Evolutionary conservation across 1,140 invertebrate species (phyloP).

Genomic region (Panonychus citri): DNA sequence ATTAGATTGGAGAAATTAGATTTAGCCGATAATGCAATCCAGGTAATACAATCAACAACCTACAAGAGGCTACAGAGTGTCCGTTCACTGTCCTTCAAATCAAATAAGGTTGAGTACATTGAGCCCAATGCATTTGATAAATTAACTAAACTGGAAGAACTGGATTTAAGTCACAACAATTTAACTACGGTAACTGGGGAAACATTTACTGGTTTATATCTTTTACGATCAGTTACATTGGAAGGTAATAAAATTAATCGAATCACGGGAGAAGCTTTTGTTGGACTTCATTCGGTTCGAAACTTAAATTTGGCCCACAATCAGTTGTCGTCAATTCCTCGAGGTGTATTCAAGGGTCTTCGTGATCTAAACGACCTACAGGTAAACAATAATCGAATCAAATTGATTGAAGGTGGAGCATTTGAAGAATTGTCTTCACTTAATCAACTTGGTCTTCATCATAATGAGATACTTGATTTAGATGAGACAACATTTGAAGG

Average conservation of each 20-base stretch:
- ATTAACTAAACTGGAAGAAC: background rate
- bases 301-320: background rate
- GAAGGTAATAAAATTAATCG: background rate
- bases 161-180: background rate
- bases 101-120: background rate
- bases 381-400: background rate
- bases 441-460: background rate
- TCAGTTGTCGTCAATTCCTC: background rate
- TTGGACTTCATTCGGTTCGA: background rate
- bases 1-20: background rate
- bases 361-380: background rate
- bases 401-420: background rate
- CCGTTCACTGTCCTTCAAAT: background rate
- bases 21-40: background rate
- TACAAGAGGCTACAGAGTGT: background rate
- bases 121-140: background rate
- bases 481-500: background rate
- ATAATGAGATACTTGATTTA: background rate
- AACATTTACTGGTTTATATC: background rate
- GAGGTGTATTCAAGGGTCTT: background rate
- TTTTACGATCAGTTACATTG: background rate
- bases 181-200: background rate
- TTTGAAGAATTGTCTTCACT: background rate
- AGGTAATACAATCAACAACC: background rate
- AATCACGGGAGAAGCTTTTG: background rate